Conservation (phyloP, 2,113 vertebrate genomes). For the Rattus norvegicus region DNA sequence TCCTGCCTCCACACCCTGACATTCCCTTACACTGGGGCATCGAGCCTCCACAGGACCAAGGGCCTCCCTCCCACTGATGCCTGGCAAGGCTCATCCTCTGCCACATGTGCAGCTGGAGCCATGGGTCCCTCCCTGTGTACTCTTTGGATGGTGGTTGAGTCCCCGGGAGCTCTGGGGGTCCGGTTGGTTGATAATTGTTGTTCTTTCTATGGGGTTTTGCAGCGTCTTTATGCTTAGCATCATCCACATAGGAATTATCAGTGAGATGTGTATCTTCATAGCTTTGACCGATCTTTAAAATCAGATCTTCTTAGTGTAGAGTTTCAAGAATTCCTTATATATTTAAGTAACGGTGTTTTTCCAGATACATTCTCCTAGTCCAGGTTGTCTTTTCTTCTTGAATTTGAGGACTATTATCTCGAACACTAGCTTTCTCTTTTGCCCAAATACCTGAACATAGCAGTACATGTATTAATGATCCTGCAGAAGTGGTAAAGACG, state of each 20-base stretch:
- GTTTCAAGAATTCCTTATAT: neutral
- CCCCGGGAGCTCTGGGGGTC: no score
- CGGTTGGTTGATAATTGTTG: no score
- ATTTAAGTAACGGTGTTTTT: neutral
- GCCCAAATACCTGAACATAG: neutral
- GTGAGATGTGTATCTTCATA: neutral
- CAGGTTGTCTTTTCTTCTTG: neutral
- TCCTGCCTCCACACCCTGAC: no score
- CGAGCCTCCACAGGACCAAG: no score
- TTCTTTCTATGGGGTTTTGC: no score
- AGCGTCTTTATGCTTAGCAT: neutral
- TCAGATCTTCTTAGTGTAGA: neutral
- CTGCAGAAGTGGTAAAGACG: constrained; percentile 32
- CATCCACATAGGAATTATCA: neutral
- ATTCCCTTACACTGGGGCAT: no score
- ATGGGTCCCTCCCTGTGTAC: no score
- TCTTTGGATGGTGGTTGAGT: no score
- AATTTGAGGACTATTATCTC: constrained; percentile 44
- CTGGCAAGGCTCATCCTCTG: no score
- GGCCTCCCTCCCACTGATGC: no score
- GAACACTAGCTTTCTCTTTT: neutral
- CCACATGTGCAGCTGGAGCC: no score
- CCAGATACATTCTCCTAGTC: neutral
- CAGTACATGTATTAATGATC: neutral
- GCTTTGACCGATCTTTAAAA: neutral